Conservation (phyloP, 2,797 vertebrate species). For the Meriones psammophilus region DNA sequence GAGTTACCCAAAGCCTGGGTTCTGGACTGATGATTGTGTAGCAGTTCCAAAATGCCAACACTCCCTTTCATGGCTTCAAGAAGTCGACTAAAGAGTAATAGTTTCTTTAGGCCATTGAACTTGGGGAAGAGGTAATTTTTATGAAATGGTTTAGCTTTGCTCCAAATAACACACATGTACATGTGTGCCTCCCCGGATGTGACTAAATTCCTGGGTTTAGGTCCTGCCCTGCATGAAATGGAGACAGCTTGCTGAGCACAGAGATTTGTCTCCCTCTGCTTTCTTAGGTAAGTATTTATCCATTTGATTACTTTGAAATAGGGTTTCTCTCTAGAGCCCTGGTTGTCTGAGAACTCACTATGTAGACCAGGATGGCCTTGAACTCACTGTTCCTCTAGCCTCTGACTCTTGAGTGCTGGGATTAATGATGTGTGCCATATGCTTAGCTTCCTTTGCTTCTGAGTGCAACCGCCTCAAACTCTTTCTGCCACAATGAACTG, state of each 20-base stretch:
- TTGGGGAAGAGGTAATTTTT: background rate
- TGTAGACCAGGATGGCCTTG: background rate
- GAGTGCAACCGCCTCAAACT: background rate
- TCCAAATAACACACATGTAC: too few relatives aligned
- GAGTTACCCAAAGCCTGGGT: background rate
- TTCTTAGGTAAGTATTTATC: background rate
- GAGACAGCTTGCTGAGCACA: background rate
- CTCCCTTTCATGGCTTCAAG: background rate
- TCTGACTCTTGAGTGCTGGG: background rate
- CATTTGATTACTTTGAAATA: background rate
- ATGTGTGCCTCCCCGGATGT: background rate
- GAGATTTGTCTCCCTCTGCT: background rate
- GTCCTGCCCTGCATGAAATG: background rate
- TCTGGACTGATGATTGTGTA: background rate
- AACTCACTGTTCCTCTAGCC: background rate
- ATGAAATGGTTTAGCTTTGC: background rate
- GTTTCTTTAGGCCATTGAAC: slow-evolving; percentile 3
- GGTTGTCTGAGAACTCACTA: background rate
- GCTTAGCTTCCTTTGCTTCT: background rate
- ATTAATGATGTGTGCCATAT: background rate
- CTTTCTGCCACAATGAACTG: background rate
- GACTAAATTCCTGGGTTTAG: background rate
- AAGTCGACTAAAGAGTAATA: background rate
- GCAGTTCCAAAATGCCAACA: background rate
- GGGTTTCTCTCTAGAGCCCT: background rate